Conservation (phyloP, 2,888 invertebrate genomes). For the Hydrotaea diabolus region DNA sequence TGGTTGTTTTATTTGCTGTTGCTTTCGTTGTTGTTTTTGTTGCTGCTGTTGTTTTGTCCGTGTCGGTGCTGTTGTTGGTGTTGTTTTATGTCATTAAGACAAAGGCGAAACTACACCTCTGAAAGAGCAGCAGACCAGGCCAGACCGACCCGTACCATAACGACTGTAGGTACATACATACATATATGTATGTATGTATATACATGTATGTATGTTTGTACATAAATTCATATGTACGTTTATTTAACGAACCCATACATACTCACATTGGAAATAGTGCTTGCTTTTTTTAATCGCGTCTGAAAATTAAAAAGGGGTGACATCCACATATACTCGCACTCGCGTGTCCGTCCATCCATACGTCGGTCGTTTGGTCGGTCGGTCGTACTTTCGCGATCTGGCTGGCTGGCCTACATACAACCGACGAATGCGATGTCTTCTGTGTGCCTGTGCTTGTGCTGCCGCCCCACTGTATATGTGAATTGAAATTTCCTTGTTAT, state of each 20-base stretch:
- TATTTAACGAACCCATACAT: background rate
- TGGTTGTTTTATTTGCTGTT: slow-evolving; percentile 38
- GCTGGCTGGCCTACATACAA: slow-evolving; percentile 29
- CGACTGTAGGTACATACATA: background rate
- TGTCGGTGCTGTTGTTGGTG: slow-evolving; percentile 39
- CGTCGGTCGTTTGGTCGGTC: too few species aligned
- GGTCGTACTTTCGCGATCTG: background rate
- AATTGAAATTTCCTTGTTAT: slow-evolving; percentile 66
- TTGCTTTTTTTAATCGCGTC: background rate
- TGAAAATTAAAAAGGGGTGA: slow-evolving; percentile 21
- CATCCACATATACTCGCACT: background rate
- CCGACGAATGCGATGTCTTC: background rate
- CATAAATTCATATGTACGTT: background rate
- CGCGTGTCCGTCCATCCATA: background rate
- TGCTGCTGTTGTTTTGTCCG: background rate
- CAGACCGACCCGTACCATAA: background rate
- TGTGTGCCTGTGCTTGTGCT: background rate
- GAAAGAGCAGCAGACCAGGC: background rate
- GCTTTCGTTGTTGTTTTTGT: background rate
- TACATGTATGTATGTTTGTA: too few species aligned
- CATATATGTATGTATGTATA: too few species aligned
- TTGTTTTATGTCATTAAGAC: slow-evolving; percentile 32
- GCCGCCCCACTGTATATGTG: slow-evolving; percentile 31
- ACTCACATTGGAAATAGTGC: background rate
- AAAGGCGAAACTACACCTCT: slow-evolving; percentile 40